Evolutionary conservation across 2,797 vertebrate genomes (phyloP), one percentile per base, ranked within the genome.

Genomic region (Acridotheres tristis): DNA sequence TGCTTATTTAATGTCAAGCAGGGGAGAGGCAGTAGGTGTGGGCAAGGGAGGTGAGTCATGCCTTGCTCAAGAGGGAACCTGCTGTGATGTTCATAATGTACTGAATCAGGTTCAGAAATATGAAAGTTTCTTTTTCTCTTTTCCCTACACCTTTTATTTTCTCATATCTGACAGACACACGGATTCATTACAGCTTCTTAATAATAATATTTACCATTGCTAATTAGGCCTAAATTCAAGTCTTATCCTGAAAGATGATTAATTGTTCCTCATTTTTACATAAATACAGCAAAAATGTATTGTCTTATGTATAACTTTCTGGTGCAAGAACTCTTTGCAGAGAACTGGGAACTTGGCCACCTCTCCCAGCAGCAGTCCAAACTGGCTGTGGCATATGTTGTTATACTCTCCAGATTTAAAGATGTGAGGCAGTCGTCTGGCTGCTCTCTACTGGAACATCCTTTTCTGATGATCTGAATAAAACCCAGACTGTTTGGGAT

Each of bases 31-130:
- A 92, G 76, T 68, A 88, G 89, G 66, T 96, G 93, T 93, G 91
- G 65, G 95, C 92, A 93, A 69, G 43, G 80, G 68, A 85, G 47
- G 66, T 94, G 94, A 97, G 62, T 97, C 93, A 96, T 90, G 65
- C 43, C 69, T 91, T 86, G 40, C 48, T 94, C 36, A 50, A 89
- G 69, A 59, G 45, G 9, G 22, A 95, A 55, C 92, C 92, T 92
- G 82, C 85, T 86, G 92, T 81, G 95, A 34, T 92, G 55, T 69
- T 94, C 89, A 32, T 84, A 88, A 94, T 45, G 51, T 30, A 48
- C 54, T 77, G 66, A 90, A 88, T 88, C 61, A 79, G 71, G 62
- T 83, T 88, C 73, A 91, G 66, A 84, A 92, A 59, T 42, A 42
- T 2, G 32, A 81, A 95, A 92, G 75, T 83, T 85, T 80, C 40